These are phyloP conservation scores for Heliconius hewitsoni DNA, from an alignment of 1,140 invertebrate genomes.

Conservation along the genomic window DNA sequence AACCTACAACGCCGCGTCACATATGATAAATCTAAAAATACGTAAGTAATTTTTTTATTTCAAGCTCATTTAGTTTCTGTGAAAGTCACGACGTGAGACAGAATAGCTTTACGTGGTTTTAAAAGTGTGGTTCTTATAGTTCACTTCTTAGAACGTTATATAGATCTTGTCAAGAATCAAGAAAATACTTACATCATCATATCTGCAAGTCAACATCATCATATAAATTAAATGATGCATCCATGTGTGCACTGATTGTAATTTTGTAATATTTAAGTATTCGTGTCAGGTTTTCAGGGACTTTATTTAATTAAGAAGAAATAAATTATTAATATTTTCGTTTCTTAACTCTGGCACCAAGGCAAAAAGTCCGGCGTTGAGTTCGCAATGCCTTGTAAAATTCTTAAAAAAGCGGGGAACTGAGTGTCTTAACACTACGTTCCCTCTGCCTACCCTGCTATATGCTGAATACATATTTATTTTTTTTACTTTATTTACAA, in stretches of 20 bases:
- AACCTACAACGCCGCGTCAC: background rate
- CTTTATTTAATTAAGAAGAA: background rate
- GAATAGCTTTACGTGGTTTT: slow-evolving; percentile 14
- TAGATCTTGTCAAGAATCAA: background rate
- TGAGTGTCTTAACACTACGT: no score
- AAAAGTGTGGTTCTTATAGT: background rate
- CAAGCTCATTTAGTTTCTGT: slow-evolving; percentile 29
- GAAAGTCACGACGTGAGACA: slow-evolving; percentile 35
- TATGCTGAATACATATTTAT: no score
- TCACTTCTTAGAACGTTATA: background rate
- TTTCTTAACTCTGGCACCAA: no score
- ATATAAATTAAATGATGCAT: background rate
- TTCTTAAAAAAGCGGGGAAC: no score
- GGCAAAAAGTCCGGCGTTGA: no score
- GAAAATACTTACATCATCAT: background rate
- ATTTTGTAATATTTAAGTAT: no score
- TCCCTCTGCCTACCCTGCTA: no score
- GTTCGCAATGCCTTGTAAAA: no score
- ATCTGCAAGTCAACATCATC: background rate
- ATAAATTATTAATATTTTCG: no score
- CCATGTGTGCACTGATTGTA: no score
- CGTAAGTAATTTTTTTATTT: slow-evolving; percentile 41
- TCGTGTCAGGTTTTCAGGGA: no score
- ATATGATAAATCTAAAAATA: slow-evolving; percentile 21
- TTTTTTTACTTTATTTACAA: no score